Conservation (phyloP, 2,113 vertebrate species). For the Ivindomyrus marchei region DNA sequence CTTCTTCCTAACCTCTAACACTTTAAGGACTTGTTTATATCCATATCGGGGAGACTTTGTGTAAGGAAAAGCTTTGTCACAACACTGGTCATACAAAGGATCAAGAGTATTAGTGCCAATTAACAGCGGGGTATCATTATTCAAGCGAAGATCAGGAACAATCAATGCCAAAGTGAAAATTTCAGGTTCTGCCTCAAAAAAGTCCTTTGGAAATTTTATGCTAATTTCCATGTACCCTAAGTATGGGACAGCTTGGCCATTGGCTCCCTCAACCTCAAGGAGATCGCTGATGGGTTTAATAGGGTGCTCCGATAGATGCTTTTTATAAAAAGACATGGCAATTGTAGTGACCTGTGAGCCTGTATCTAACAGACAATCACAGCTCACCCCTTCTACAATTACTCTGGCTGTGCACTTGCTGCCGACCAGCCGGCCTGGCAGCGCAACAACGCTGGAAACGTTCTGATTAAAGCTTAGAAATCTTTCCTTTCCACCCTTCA, state of each 20-base stretch:
- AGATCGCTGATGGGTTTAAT: no score
- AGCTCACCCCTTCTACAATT: slow-evolving; percentile 19
- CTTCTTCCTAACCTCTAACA: slow-evolving; percentile 3
- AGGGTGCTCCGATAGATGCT: not conserved
- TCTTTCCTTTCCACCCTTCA: not conserved
- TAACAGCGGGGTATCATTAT: not conserved
- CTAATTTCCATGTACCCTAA: slow-evolving; percentile 12
- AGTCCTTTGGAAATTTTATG: slow-evolving; percentile 4
- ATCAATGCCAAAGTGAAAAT: not conserved
- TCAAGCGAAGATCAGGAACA: not conserved
- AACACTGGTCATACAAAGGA: not conserved
- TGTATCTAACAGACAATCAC: not conserved
- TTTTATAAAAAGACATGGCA: not conserved
- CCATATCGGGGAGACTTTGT: not conserved
- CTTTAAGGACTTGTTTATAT: slow-evolving; percentile 12
- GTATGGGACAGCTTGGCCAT: slow-evolving; percentile 18
- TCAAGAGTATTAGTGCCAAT: slow-evolving; percentile 7
- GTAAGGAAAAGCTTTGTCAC: not conserved
- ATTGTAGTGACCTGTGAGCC: not conserved
- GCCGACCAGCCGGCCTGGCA: not conserved
- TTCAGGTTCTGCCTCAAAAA: not conserved
- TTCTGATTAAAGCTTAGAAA: not conserved
- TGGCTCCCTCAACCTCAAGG: no score
- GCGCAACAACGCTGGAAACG: not conserved
- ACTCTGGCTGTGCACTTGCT: not conserved